phyloP scores from a whole-genome alignment of 2,113 vertebrate genomes.

The Mustela lutreola region DNA sequence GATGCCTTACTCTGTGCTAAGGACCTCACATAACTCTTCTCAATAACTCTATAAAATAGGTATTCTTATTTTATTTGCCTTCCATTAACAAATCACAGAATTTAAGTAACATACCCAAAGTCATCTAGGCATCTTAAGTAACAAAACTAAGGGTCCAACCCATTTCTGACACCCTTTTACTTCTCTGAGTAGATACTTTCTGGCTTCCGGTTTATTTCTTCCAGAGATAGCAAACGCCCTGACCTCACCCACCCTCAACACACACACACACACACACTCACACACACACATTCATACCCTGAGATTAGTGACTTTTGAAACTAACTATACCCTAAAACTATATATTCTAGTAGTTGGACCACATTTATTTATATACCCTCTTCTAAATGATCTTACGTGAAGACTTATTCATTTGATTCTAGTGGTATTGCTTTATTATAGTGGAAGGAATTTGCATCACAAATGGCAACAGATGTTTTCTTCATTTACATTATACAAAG shows the following conservation, averaged over 20 bases:
- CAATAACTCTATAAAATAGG: background rate
- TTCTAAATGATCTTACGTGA: background rate
- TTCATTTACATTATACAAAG: constrained; percentile 26
- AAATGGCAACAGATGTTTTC: constrained; percentile 22
- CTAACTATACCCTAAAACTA: background rate
- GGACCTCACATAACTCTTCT: background rate
- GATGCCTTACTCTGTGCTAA: background rate
- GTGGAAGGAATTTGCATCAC: constrained; percentile 20
- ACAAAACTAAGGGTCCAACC: background rate
- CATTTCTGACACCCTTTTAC: background rate
- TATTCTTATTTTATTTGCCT: background rate
- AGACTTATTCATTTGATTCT: background rate
- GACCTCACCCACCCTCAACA: background rate
- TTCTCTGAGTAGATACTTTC: background rate
- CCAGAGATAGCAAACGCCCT: background rate
- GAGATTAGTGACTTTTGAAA: background rate
- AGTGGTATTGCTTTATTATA: background rate
- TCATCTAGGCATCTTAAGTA: background rate
- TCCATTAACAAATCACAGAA: background rate
- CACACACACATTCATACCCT: background rate
- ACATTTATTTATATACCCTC: background rate
- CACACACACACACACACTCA: too few relatives aligned
- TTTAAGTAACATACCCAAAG: background rate
- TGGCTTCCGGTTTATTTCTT: background rate
- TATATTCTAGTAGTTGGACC: background rate